Conservation (phyloP, 1,140 invertebrate genomes). For the Portunus trituberculatus region DNA sequence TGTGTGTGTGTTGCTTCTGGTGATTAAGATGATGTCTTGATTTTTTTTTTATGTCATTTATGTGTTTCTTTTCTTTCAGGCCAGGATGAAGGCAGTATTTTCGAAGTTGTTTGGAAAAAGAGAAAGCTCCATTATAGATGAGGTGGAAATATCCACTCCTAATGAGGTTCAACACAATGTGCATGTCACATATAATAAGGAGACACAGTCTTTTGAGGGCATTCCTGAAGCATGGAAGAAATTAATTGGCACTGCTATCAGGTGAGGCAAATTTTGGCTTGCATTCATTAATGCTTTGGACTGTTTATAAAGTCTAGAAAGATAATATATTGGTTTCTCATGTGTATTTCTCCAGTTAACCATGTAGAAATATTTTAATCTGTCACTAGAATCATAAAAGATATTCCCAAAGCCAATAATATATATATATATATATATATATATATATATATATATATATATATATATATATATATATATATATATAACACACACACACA, state of each 20-base stretch:
- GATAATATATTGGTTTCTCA: too few relatives aligned
- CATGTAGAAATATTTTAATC: too few relatives aligned
- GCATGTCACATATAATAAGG: conserved; percentile 89
- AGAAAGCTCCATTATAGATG: not conserved
- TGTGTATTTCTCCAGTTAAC: too few relatives aligned
- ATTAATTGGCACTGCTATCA: conserved; percentile 83
- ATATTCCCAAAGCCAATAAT: too few relatives aligned
- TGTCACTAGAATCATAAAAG: too few relatives aligned
- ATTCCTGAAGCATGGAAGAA: conserved; percentile 89
- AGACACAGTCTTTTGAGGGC: conserved; percentile 89
- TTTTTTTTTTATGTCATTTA: not conserved
- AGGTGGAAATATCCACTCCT: conserved; percentile 80
- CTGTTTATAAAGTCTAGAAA: too few relatives aligned
- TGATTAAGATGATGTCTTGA: not conserved
- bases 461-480: too few relatives aligned
- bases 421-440: too few relatives aligned
- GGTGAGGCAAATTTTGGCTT: conserved; percentile 33
- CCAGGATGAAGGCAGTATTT: conserved; percentile 40
- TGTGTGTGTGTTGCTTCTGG: not conserved
- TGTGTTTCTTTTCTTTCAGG: not conserved
- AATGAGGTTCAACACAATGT: conserved; percentile 90
- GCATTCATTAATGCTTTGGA: too few relatives aligned
- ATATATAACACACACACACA: too few relatives aligned
- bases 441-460: too few relatives aligned
- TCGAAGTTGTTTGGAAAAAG: conserved; percentile 33